Base-by-base conservation (phyloP, 2,888 invertebrate genomes). In the Apantesis nais region DNA sequence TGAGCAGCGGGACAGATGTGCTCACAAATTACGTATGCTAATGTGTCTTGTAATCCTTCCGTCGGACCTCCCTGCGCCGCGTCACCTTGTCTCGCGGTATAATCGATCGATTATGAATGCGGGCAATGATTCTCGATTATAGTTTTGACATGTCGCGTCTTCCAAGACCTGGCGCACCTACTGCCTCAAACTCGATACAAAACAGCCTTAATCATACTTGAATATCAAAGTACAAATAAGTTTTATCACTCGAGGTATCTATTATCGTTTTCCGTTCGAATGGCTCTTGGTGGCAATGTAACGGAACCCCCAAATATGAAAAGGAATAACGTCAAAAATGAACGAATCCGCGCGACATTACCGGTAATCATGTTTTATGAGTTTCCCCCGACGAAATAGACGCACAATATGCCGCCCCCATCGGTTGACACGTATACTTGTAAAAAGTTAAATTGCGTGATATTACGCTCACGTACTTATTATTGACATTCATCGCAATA, bases 11-110 rank as follows among this genome's bases (percentile, higher is more conserved):
- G 87, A 86, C 91, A 91, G 90, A 88, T 91, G 90, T 89, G 87
- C 86, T 90, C 90, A 90, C 90, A 88, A 92, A 94, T 94, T 93
- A 94, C 90, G 91, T 93, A 95, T 94, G 94, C 85, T 92, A 95
- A 94, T 94, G 90, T 88, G 81, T 80, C 85, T 88, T 89, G 92
- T 91, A 92, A 93, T 93, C 92, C 93, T 93, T 93, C 92, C 91
- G 92, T 89, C 89, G 90, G 93, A 93, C 94, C 92, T 92, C 93
- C 92, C 89, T 81, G 86, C 75, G 80, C 77, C 81, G 80, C 86
- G 86, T 84, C 87, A 86, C 85, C 87, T 85, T 84, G 87, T 86
- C 86, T 86, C 87, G 79, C 74, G 81, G 85, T 78, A 88, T 88
- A 90, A 89, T 91, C 90, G 89, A 92, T 92, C 88, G 91, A 91